Evolutionary conservation across 2,797 vertebrate genomes (phyloP).

Genomic region (Alauda arvensis): DNA sequence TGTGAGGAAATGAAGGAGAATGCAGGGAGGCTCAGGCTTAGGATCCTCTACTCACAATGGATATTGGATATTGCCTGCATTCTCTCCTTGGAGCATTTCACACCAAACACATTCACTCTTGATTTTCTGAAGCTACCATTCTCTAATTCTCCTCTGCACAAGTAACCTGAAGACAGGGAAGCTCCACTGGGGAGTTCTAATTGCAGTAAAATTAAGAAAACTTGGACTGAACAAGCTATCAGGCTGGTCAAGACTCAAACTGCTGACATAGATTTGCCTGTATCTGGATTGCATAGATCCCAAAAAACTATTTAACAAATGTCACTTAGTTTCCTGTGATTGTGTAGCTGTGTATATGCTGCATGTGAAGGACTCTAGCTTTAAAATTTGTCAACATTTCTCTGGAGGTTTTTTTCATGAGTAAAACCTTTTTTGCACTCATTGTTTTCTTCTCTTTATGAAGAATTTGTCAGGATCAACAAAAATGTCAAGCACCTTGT

Average conservation of each 20-base stretch:
- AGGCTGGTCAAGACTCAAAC: neutral
- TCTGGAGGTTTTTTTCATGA: neutral
- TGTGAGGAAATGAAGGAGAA: neutral
- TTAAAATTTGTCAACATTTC: neutral
- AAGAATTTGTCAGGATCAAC: neutral
- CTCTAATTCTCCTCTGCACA: neutral
- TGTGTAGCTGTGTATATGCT: neutral
- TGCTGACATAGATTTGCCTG: neutral
- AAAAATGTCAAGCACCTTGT: neutral
- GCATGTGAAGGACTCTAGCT: neutral
- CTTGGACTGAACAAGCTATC: neutral
- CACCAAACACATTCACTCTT: neutral
- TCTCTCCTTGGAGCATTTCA: neutral
- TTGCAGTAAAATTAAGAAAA: neutral
- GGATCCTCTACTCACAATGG: neutral
- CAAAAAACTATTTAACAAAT: neutral
- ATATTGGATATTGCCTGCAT: neutral
- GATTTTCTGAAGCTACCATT: neutral
- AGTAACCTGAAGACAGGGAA: neutral
- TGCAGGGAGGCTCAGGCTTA: neutral
- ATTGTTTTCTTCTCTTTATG: neutral
- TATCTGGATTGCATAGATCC: neutral
- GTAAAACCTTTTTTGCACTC: neutral
- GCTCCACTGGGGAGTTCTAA: neutral
- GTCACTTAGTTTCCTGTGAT: neutral